A percentile compares a stretch with the other conserved stretches of the same genome.
Conservation (phyloP, 2,113 vertebrate genomes). For the Pterocles burchelli region DNA sequence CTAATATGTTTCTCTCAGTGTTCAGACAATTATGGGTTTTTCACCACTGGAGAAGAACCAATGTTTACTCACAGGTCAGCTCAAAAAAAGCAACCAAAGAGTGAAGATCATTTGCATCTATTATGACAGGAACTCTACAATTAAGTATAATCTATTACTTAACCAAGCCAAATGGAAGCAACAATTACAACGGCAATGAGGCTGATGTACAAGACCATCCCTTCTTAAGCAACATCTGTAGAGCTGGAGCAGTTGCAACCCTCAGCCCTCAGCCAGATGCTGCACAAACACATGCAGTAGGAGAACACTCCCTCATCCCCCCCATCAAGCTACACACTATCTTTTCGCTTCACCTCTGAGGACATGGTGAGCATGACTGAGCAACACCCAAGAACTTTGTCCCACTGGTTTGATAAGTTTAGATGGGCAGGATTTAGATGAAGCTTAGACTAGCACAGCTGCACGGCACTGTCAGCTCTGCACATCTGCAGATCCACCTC, state of each 20-base stretch:
- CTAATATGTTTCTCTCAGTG: neutral
- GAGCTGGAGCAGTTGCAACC: neutral
- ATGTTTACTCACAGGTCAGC: neutral
- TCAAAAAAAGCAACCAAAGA: constrained; percentile 4
- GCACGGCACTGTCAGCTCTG: neutral
- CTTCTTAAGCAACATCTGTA: neutral
- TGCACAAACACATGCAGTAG: neutral
- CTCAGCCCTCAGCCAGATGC: neutral
- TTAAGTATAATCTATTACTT: neutral
- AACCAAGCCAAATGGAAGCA: neutral
- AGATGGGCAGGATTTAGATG: neutral
- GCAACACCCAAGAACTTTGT: constrained; percentile 43
- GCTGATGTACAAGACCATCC: neutral
- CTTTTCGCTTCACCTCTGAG: neutral
- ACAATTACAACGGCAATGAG: neutral
- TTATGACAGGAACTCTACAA: constrained; percentile 5
- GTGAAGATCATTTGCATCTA: neutral
- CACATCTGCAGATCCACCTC: constrained; percentile 8
- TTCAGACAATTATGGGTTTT: neutral
- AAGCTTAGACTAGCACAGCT: neutral
- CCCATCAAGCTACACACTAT: neutral
- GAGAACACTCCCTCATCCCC: neutral
- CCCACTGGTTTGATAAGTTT: constrained; percentile 31
- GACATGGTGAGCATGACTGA: constrained; percentile 1
- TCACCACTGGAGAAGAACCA: neutral